These are phyloP conservation scores for Schizothorax lantsangensis DNA, from an alignment of 2,797 vertebrate genomes.

Conservation along the genomic window DNA sequence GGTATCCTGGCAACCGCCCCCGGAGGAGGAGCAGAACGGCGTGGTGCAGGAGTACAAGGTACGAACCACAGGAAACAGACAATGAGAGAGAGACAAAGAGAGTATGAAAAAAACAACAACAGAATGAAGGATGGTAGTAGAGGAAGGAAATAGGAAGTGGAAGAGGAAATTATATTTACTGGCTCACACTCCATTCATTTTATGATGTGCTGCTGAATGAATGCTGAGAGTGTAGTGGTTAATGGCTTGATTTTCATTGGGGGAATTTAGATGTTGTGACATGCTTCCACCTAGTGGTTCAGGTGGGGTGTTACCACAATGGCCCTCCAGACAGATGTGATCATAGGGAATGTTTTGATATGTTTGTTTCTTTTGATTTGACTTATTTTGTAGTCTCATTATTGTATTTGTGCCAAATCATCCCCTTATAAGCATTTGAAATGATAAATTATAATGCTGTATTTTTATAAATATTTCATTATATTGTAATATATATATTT, in stretches of 20 bases:
- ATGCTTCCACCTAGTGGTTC: slow-evolving; percentile 89
- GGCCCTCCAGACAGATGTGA: background rate
- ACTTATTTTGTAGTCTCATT: background rate
- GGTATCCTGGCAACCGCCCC: slow-evolving; percentile 96
- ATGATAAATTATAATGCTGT: background rate
- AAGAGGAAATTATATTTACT: slow-evolving; percentile 32
- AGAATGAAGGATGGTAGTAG: slow-evolving; percentile 14
- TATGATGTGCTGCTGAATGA: background rate
- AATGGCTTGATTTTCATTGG: background rate
- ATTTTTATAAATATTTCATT: background rate
- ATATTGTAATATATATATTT: too few relatives aligned
- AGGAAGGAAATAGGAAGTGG: slow-evolving; percentile 2
- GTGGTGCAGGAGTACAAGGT: slow-evolving; percentile 99
- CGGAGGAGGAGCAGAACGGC: slow-evolving; percentile 93
- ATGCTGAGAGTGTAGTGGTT: background rate
- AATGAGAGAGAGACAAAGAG: slow-evolving; percentile 20
- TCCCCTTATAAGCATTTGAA: background rate
- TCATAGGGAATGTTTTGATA: background rate
- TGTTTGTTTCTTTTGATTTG: background rate
- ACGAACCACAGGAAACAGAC: slow-evolving; percentile 56
- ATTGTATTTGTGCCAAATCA: background rate
- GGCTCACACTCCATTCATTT: background rate
- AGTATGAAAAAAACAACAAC: background rate
- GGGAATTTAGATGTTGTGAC: slow-evolving; percentile 68
- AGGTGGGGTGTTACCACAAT: background rate